Base-by-base conservation (phyloP, 2,888 invertebrate genomes). In the Drosophila acutilabella region DNA sequence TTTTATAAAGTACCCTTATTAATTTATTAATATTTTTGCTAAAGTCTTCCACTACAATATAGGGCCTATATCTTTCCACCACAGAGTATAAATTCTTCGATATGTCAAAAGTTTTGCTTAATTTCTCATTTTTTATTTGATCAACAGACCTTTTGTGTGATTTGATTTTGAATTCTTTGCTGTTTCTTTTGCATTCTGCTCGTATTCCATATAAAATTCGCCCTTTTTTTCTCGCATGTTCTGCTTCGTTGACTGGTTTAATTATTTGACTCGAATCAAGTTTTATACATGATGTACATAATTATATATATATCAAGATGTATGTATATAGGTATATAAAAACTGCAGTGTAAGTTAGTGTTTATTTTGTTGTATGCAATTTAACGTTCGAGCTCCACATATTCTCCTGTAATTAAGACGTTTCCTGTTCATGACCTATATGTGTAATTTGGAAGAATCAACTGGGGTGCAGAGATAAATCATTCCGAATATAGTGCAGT, bases 401-500 rank as follows among this genome's bases (percentile, higher is more conserved):
- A 77, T 79, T 79, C 69, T 62, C 40, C 18, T 74, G 84, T 81
- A 84, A 87, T 84, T 84, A 84, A 84, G 80, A 80, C 85, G 72
- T 81, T 84, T 84, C 84, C 84, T 78, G 88, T 73, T 84, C 72
- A 78, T 87, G 85, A 87, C 85, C 84, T 65, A 75, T 80, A 81
- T 82, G 82, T 64, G 65, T 71, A 68, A 62, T 69, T 68, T 61
- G 56, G 51, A 40, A 14, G 13, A 10, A 10, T 5, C 50, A 57
- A 59, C 66, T 57, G 41, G 36, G 41, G 33, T 36, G 23, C 23
- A 13, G 10, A 0, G 14, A 20, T 41, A 30, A 51, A 40, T 18
- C 18, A n/a, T 36, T 13, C 8, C 13, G 18, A 0, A 16, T 47
- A 16, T 40, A n/a, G 5, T 33, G 40, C 26, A 42, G 16, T 10